phyloP scores from a whole-genome alignment of 2,888 invertebrate species.

The Empis stercorea region DNA sequence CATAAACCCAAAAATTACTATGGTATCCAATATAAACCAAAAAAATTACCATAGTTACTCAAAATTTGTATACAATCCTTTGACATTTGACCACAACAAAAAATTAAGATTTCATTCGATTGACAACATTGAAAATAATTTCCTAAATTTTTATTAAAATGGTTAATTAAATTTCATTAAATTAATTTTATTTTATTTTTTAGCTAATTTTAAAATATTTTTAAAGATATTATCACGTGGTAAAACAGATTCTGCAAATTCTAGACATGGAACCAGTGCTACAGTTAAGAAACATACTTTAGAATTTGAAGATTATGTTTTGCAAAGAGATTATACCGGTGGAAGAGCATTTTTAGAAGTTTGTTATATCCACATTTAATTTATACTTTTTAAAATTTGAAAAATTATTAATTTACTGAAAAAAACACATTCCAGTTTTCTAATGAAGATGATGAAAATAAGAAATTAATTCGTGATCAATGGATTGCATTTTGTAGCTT shows the following conservation, averaged over 20 bases:
- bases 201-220: neutral
- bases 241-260: constrained; percentile 56
- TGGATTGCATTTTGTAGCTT: constrained; percentile 96
- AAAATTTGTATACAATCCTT: too few species aligned
- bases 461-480: constrained; percentile 42
- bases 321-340: constrained; percentile 85
- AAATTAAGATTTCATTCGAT: too few species aligned
- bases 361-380: too few species aligned
- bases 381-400: neutral
- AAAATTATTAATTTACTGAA: too few species aligned
- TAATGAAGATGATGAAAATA: constrained; percentile 20
- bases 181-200: neutral
- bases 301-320: constrained; percentile 78
- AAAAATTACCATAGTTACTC: too few species aligned
- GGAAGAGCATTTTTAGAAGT: constrained; percentile 88
- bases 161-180: neutral
- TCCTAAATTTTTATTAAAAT: neutral
- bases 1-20: too few species aligned
- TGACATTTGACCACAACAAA: too few species aligned
- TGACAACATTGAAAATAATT: too few species aligned
- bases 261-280: constrained; percentile 21
- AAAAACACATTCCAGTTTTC: constrained; percentile 8
- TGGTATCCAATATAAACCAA: too few species aligned
- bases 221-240: constrained; percentile 67
- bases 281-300: constrained; percentile 45